phyloP scores from a whole-genome alignment of 2,113 vertebrate genomes.

The Catharus minimus region DNA sequence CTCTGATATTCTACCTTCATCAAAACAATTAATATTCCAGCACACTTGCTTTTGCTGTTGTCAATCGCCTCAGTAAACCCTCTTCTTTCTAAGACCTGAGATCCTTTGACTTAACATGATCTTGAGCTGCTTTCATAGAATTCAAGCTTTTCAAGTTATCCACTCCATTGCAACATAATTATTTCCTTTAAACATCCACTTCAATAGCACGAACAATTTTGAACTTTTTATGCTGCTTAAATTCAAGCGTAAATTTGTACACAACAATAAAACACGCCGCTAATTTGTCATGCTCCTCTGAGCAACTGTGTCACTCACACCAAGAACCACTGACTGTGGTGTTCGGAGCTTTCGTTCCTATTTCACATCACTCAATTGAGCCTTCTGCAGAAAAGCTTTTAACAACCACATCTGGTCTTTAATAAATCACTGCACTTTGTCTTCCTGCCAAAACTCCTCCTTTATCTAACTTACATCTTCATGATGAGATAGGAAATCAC shows the following conservation, averaged over 20 bases:
- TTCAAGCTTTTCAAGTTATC: constrained; percentile 31
- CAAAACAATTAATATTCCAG: constrained; percentile 42
- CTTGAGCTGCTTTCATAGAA: constrained; percentile 23
- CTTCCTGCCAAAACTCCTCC: constrained; percentile 91
- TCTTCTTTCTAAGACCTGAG: constrained; percentile 12
- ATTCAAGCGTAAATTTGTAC: constrained; percentile 65
- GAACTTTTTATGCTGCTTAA: constrained; percentile 62
- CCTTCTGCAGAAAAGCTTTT: constrained; percentile 85
- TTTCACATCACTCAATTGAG: constrained; percentile 76
- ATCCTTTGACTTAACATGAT: constrained; percentile 43
- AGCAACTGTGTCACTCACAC: constrained; percentile 71
- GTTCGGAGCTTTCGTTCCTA: constrained; percentile 51
- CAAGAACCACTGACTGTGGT: constrained; percentile 61
- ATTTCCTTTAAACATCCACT: constrained; percentile 58
- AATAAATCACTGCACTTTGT: constrained; percentile 93
- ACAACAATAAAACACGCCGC: constrained; percentile 70
- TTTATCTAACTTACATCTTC: constrained; percentile 93
- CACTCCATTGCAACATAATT: not conserved
- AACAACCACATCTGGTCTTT: constrained; percentile 86
- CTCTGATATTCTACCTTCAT: not conserved
- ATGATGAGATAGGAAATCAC: constrained; percentile 91
- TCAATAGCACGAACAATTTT: constrained; percentile 21
- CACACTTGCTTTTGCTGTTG: constrained; percentile 6
- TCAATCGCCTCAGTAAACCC: constrained; percentile 4
- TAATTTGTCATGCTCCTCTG: constrained; percentile 68